Base-by-base conservation (phyloP, 37 sponge, comb jelly and placozoan genomes). In the Ephydatia muelleri region DNA sequence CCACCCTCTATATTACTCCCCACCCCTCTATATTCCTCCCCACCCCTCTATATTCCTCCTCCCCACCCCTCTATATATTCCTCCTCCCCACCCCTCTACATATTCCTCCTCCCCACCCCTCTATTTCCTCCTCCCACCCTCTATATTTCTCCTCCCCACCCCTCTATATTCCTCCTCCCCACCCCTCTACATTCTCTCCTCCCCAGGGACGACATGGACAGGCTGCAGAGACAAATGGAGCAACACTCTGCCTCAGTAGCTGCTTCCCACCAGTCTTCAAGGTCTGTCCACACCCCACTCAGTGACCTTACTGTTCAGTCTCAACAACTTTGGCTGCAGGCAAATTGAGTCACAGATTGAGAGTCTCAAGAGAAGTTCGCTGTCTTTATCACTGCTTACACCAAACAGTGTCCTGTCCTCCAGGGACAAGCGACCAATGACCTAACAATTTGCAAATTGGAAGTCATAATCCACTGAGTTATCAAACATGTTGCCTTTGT, bases 151-250 rank as follows among this genome's bases (percentile, higher is more conserved):
- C 12, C 49, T 2, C 48, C 35, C 40, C 13, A 25, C 12, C 49
- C 27, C 3, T 37, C 5, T 36, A 21, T 28, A 11, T 37, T 2
- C 49, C 14, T 37, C 9, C 12, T 39, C 27, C 49, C 64, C 19
- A 0, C 31, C 3, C 29, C 25, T 48, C 30, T 30, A 27, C 21
- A 16, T 16, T 33, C 31, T 9, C 36, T 38, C 49, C 39, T 68
- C 37, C 80, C 30, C 47, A 89, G 90, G 75, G 77, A 84, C 11
- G 94, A 93, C 75, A 93, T 93, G 94, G 65, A 79, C 32, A 76
- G 84, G 71, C 76, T 90, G 25, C 90, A 89, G 65, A 13, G 36
- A 22, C 76, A 87, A 64, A 90, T 93, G 85, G 82, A 90, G 67
- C 72, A 78, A 3, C 90, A 90, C 73, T 68, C 88, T 11, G 81